A percentile compares a stretch with the other conserved stretches of the same genome.
Evolutionary conservation across 2,888 invertebrate species (phyloP).

Genomic region (Protodeltote pygarga): DNA sequence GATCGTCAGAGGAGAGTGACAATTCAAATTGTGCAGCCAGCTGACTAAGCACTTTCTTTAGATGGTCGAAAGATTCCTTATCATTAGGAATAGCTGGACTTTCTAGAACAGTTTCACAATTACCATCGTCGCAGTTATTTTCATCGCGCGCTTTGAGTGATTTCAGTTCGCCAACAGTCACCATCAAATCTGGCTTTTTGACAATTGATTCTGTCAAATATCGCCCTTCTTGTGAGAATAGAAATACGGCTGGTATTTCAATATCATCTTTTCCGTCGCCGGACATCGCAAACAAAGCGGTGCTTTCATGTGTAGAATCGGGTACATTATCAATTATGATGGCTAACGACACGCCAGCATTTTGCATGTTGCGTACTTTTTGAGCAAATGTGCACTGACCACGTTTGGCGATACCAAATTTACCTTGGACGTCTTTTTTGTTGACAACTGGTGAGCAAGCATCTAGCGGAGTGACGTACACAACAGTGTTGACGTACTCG

Average conservation of each 20-base stretch:
- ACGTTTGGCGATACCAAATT: constrained; percentile 94
- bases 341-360: constrained; percentile 93
- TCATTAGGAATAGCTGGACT: constrained; percentile 51
- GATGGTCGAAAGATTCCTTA: constrained; percentile 72
- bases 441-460: constrained; percentile 88
- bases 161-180: constrained; percentile 84
- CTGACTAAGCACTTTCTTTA: constrained; percentile 78
- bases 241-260: constrained; percentile 95
- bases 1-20: constrained; percentile 64
- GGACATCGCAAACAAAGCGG: constrained; percentile 98
- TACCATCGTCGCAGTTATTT: constrained; percentile 58
- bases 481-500: constrained; percentile 88
- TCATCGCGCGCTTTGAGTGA: constrained; percentile 67
- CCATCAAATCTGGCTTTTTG: constrained; percentile 83
- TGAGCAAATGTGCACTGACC: constrained; percentile 98
- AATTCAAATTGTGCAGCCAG: constrained; percentile 76
- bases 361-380: constrained; percentile 94
- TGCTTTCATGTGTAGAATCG: constrained; percentile 90
- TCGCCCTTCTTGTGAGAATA: constrained; percentile 92
- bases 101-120: constrained; percentile 60
- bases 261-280: constrained; percentile 96
- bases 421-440: constrained; percentile 87
- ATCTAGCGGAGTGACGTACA: constrained; percentile 90
- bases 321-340: constrained; percentile 95
- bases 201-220: constrained; percentile 88